These are phyloP conservation scores for Furcifer pardalis DNA, from an alignment of 2,797 vertebrate species.

Conservation along the genomic window DNA sequence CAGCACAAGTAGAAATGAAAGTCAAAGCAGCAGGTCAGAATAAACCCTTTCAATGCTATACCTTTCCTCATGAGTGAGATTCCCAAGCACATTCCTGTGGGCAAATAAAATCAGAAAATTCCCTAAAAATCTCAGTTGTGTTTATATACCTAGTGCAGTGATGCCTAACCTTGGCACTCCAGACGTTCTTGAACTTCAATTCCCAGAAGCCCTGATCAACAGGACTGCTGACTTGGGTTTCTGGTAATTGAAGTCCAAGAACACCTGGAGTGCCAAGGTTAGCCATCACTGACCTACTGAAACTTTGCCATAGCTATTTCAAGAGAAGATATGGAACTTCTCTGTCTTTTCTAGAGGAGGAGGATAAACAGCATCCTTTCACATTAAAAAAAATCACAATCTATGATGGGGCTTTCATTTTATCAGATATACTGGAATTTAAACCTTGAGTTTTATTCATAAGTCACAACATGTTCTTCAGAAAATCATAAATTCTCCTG, in stretches of 20 bases:
- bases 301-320: no score
- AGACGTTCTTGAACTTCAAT: no score
- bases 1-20: constrained; percentile 1
- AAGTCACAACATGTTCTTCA: background rate
- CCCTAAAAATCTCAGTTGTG: constrained; percentile 2
- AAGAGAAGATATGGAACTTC: constrained; percentile 49
- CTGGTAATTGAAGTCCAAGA: no score
- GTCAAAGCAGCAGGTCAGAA: background rate
- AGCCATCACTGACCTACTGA: no score
- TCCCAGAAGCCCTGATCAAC: no score
- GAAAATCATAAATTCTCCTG: background rate
- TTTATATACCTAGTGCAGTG: constrained; percentile 35
- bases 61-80: background rate
- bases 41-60: constrained; percentile 5
- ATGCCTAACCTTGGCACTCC: background rate
- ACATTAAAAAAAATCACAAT: background rate
- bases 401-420: background rate
- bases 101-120: background rate
- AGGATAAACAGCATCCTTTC: background rate
- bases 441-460: background rate
- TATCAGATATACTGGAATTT: background rate
- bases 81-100: background rate
- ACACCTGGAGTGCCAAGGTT: no score
- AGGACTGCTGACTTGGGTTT: no score
- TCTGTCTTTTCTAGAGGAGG: background rate